Percentiles rank a stretch among this genome's conserved stretches.
These are phyloP conservation scores for Lithophane ornitopus DNA, from an alignment of 2,888 invertebrate genomes.

Conservation along the genomic window DNA sequence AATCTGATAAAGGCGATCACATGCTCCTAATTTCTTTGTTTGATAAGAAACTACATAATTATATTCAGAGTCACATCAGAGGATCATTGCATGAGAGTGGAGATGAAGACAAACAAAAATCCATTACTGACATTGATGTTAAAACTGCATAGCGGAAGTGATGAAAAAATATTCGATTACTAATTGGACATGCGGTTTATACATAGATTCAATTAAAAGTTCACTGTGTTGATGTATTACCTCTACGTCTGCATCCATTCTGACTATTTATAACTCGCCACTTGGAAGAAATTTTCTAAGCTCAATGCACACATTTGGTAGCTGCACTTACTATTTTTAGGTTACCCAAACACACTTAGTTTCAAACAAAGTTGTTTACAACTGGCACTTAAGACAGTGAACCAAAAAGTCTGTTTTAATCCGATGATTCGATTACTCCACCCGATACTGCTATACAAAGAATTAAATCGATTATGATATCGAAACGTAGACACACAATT, in stretches of 20 bases:
- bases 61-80: not conserved
- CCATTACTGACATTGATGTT: slow-evolving; percentile 16
- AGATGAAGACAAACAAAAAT: slow-evolving; percentile 16
- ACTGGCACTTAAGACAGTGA: slow-evolving; percentile 57
- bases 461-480: slow-evolving; percentile 57
- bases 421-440: slow-evolving; percentile 53
- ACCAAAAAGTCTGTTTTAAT: slow-evolving; percentile 53
- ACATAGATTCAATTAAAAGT: slow-evolving; percentile 39
- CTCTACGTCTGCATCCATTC: slow-evolving; percentile 38
- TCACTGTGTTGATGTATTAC: slow-evolving; percentile 46
- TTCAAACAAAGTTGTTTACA: slow-evolving; percentile 66
- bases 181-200: slow-evolving; percentile 49
- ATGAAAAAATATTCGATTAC: slow-evolving; percentile 33
- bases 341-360: slow-evolving; percentile 68
- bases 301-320: slow-evolving; percentile 54
- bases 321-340: slow-evolving; percentile 67
- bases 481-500: slow-evolving; percentile 58
- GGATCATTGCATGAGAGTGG: not conserved
- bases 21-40: not conserved
- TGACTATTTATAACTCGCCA: slow-evolving; percentile 57
- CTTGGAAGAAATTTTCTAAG: slow-evolving; percentile 58
- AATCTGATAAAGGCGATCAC: slow-evolving; percentile 16
- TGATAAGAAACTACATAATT: not conserved
- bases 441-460: slow-evolving; percentile 53
- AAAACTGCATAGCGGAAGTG: slow-evolving; percentile 37